Conservation (phyloP, 1,140 invertebrate species). For the Stratiolaelaps scimitus region DNA sequence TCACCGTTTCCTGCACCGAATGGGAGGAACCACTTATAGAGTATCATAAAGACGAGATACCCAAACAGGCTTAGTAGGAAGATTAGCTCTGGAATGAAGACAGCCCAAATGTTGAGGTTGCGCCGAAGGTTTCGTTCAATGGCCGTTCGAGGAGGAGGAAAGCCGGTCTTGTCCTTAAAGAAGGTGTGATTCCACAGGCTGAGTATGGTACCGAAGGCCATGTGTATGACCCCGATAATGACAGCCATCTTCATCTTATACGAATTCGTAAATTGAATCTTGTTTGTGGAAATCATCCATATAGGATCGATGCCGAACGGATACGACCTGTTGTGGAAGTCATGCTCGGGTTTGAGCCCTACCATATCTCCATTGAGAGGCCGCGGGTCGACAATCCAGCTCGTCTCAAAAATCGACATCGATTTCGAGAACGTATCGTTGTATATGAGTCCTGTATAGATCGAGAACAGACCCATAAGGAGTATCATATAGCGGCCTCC, state of each 20-base stretch:
- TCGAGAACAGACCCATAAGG: conserved; percentile 45
- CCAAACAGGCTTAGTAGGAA: conserved; percentile 71
- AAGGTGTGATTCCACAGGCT: conserved; percentile 41
- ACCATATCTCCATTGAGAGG: not conserved
- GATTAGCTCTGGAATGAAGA: conserved; percentile 76
- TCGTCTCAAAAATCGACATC: conserved; percentile 43
- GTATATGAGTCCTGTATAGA: conserved; percentile 45
- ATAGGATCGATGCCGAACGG: conserved; percentile 69
- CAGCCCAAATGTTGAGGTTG: conserved; percentile 62
- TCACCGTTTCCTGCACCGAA: conserved; percentile 49
- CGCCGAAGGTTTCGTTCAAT: conserved; percentile 58
- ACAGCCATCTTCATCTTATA: conserved; percentile 94
- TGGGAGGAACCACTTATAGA: conserved; percentile 67
- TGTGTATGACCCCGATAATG: conserved; percentile 76
- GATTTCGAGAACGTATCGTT: conserved; percentile 45
- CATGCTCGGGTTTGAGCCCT: not conserved
- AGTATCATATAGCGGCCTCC: conserved; percentile 45
- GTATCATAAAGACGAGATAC: conserved; percentile 74
- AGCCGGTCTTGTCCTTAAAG: conserved; percentile 1
- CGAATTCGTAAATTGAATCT: conserved; percentile 75
- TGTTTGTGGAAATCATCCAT: conserved; percentile 59
- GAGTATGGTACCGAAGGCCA: conserved; percentile 75
- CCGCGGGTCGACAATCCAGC: conserved; percentile 37
- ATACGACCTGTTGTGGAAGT: conserved; percentile 49
- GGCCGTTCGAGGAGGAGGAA: not conserved